Evolutionary conservation across 2,113 vertebrate genomes (phyloP).

Genomic region (Phyllostomus discolor): DNA sequence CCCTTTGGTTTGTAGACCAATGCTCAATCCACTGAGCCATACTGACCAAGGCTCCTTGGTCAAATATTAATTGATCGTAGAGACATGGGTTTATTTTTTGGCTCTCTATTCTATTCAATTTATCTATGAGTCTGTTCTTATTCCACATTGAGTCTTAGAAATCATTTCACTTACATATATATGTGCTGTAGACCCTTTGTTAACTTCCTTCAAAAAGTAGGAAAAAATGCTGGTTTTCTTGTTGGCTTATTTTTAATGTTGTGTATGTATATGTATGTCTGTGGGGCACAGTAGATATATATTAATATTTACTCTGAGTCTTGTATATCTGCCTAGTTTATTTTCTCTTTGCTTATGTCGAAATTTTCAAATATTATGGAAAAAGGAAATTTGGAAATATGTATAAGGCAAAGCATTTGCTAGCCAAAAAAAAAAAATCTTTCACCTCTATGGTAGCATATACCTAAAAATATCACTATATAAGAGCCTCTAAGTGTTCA

Average conservation of each 20-base stretch:
- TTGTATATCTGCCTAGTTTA: neutral
- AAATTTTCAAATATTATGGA: neutral
- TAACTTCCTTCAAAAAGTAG: neutral
- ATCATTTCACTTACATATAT: neutral
- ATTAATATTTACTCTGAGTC: constrained; percentile 5
- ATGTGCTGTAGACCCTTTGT: neutral
- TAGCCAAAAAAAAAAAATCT: neutral
- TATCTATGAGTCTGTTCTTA: no score
- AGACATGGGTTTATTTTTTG: no score
- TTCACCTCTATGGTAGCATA: neutral
- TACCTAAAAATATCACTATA: neutral
- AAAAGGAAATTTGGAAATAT: neutral
- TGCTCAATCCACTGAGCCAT: no score
- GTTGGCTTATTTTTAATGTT: neutral
- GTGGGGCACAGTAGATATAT: neutral
- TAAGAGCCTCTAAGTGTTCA: neutral
- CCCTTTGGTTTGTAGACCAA: no score
- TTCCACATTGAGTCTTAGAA: neutral
- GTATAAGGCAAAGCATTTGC: neutral
- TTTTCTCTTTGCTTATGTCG: neutral
- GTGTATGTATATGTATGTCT: neutral
- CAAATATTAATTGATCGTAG: no score
- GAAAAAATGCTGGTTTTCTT: neutral
- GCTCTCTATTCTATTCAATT: no score
- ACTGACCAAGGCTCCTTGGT: no score